These are phyloP conservation scores for Pammene fasciana DNA, from an alignment of 2,888 invertebrate species.

Conservation along the genomic window DNA sequence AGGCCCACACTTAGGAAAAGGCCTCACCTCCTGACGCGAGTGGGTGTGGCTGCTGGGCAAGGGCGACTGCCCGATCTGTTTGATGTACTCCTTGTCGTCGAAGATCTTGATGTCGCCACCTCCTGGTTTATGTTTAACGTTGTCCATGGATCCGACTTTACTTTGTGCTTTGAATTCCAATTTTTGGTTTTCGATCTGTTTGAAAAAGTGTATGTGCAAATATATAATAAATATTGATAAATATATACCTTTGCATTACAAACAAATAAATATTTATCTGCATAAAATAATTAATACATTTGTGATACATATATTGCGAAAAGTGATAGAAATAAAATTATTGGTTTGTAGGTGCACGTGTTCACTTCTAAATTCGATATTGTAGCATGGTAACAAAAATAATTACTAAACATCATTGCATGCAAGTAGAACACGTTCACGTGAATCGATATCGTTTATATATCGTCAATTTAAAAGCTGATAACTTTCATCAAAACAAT, in stretches of 20 bases:
- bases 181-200: conserved; percentile 94
- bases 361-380: conserved; percentile 43
- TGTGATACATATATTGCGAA: conserved; percentile 49
- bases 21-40: conserved; percentile 81
- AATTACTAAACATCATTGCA: conserved; percentile 57
- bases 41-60: conserved; percentile 68
- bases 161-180: conserved; percentile 96
- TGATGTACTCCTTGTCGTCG: conserved; percentile 95
- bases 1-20: conserved; percentile 50
- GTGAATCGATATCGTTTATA: conserved; percentile 46
- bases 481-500: not conserved
- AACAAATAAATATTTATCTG: conserved; percentile 36
- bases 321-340: conserved; percentile 39
- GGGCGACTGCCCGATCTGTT: conserved; percentile 85
- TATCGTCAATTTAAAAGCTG: conserved; percentile 17
- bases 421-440: conserved; percentile 57
- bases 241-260: conserved; percentile 43
- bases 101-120: conserved; percentile 97
- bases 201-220: conserved; percentile 73
- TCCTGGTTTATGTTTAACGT: conserved; percentile 95
- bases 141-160: conserved; percentile 95
- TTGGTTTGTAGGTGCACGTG: conserved; percentile 44
- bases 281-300: conserved; percentile 17
- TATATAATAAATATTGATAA: conserved; percentile 55
- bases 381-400: conserved; percentile 43